Evolutionary conservation across 2,113 vertebrate species (phyloP).

Genomic region (Calonectris borealis): DNA sequence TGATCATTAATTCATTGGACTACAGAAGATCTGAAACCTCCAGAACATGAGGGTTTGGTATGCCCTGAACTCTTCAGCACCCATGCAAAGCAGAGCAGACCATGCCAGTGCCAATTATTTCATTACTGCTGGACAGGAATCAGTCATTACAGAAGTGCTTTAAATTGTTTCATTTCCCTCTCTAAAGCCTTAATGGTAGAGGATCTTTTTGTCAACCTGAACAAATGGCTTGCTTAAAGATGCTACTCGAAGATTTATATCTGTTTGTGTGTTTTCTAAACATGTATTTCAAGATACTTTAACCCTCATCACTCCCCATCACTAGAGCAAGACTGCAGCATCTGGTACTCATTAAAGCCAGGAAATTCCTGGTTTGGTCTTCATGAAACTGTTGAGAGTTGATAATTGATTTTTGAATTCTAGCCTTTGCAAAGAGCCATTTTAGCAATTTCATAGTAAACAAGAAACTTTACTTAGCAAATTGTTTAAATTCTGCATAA

Average conservation of each 20-base stretch:
- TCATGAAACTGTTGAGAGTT: neutral
- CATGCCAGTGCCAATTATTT: rapidly evolving
- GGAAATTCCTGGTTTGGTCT: conserved; percentile 14
- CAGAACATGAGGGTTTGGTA: neutral
- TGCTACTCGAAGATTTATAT: neutral
- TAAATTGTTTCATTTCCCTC: neutral
- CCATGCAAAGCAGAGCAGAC: neutral
- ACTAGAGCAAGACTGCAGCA: neutral
- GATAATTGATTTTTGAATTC: neutral
- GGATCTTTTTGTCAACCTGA: neutral
- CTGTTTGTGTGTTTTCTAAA: neutral
- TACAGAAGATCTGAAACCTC: neutral
- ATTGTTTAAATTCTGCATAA: neutral
- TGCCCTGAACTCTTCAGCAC: neutral
- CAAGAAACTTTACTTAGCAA: neutral
- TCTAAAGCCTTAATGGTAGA: neutral
- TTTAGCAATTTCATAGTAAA: neutral
- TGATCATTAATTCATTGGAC: neutral
- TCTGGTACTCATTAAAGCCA: conserved; percentile 1
- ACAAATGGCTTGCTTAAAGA: neutral
- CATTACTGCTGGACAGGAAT: neutral
- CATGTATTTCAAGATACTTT: neutral
- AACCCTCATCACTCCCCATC: neutral
- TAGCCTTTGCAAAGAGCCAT: neutral
- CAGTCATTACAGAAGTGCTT: neutral